phyloP scores from a whole-genome alignment of 2,113 vertebrate species.

The Psilopsiagon aurifrons region DNA sequence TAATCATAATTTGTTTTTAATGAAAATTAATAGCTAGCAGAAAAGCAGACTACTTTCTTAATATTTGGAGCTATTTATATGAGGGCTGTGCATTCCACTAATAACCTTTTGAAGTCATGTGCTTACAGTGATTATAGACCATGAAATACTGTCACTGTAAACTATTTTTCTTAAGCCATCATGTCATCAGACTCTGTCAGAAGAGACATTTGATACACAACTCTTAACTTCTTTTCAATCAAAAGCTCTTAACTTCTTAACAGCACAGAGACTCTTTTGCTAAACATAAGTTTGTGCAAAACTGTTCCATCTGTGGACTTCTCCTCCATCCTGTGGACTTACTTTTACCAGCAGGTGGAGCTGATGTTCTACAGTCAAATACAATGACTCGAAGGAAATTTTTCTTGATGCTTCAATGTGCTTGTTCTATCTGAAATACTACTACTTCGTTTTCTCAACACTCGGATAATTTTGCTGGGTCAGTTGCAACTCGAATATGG shows the following conservation, averaged over 20 bases:
- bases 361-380: conserved; percentile 40
- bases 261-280: neutral
- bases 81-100: rapidly evolving
- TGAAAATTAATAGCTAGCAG: neutral
- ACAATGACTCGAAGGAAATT: neutral
- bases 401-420: neutral
- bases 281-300: neutral
- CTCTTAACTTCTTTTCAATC: neutral
- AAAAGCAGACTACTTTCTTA: neutral
- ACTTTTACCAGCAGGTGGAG: conserved; percentile 60
- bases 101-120: neutral
- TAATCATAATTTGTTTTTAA: neutral
- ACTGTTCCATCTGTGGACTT: neutral
- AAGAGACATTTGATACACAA: neutral
- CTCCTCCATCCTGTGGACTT: neutral
- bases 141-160: neutral
- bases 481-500: neutral
- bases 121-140: neutral
- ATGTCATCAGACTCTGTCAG: neutral
- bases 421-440: neutral
- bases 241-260: neutral
- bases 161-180: neutral
- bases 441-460: neutral
- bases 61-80: neutral
- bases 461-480: neutral